Evolutionary conservation across 64 coral and sea anemone species (phyloP).

Genomic region (Pocillopora damicornis): DNA sequence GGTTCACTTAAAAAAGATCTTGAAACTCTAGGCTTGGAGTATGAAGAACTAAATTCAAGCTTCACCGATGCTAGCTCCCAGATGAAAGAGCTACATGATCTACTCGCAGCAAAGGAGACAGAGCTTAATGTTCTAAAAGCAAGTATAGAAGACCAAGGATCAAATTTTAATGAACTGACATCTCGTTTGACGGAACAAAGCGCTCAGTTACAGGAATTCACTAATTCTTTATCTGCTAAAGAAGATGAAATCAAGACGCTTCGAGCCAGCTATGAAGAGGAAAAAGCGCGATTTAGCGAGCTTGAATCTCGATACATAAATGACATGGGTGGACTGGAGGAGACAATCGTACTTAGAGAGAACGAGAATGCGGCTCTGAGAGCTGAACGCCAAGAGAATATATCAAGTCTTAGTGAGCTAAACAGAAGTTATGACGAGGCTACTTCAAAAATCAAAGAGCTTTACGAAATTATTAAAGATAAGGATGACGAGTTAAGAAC

Average conservation of each 20-base stretch:
- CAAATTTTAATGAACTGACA: slow-evolving; percentile 10
- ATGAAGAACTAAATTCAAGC: slow-evolving; percentile 8
- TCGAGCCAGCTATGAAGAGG: neutral
- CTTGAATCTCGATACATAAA: slow-evolving; percentile 4
- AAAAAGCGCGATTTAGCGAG: neutral
- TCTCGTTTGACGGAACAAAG: slow-evolving; percentile 12
- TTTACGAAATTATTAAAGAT: neutral
- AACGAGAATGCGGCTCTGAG: neutral
- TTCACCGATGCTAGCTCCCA: slow-evolving; percentile 27
- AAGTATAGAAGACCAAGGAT: slow-evolving; percentile 30
- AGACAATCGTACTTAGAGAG: neutral
- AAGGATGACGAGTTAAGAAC: neutral
- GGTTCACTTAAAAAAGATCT: slow-evolving; percentile 15
- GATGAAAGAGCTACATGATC: slow-evolving; percentile 29
- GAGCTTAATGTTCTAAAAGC: slow-evolving; percentile 30
- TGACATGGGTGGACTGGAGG: slow-evolving; percentile 3
- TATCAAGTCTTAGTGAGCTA: neutral
- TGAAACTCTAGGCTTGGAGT: neutral
- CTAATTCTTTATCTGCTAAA: neutral
- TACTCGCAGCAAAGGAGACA: slow-evolving; percentile 25
- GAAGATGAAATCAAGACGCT: neutral
- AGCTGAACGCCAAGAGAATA: neutral
- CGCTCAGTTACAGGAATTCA: slow-evolving; percentile 14
- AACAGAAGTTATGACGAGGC: slow-evolving; percentile 23
- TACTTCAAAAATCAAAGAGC: neutral